These are phyloP conservation scores for Peromyscus attwateri DNA, from an alignment of 2,797 vertebrate species.

Conservation along the genomic window DNA sequence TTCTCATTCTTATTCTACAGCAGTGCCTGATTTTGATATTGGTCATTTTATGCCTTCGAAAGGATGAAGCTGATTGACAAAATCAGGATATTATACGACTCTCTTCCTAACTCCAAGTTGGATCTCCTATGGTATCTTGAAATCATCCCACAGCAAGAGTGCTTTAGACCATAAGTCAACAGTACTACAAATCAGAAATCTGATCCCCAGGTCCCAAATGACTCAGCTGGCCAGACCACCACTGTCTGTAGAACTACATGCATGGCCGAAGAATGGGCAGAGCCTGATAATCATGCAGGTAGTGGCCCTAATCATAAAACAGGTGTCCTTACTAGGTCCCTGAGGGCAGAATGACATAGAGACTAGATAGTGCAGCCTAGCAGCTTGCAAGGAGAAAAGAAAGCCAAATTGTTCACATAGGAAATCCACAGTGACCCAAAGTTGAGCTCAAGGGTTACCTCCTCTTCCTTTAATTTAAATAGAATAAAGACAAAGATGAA, in stretches of 20 bases:
- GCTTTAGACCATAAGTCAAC: background rate
- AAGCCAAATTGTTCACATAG: background rate
- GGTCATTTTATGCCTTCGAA: background rate
- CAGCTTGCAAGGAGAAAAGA: constrained; percentile 21
- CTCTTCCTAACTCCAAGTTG: constrained; percentile 29
- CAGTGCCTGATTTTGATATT: background rate
- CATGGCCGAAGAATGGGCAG: background rate
- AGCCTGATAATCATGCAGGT: background rate
- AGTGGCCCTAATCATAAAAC: background rate
- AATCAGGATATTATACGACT: background rate
- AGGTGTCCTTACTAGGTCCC: background rate
- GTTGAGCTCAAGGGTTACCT: background rate
- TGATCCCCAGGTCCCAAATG: background rate
- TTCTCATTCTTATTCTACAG: background rate
- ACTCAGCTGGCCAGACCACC: background rate
- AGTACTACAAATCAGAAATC: background rate
- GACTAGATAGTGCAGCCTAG: background rate
- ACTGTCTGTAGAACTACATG: background rate
- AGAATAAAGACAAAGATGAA: constrained; percentile 44
- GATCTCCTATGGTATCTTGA: background rate
- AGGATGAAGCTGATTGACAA: constrained; percentile 22
- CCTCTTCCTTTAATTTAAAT: constrained; percentile 7
- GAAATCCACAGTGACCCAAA: background rate
- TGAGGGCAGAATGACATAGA: background rate
- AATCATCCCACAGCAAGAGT: background rate